phyloP scores from a whole-genome alignment of 2,113 vertebrate species.

The Pantherophis guttatus region DNA sequence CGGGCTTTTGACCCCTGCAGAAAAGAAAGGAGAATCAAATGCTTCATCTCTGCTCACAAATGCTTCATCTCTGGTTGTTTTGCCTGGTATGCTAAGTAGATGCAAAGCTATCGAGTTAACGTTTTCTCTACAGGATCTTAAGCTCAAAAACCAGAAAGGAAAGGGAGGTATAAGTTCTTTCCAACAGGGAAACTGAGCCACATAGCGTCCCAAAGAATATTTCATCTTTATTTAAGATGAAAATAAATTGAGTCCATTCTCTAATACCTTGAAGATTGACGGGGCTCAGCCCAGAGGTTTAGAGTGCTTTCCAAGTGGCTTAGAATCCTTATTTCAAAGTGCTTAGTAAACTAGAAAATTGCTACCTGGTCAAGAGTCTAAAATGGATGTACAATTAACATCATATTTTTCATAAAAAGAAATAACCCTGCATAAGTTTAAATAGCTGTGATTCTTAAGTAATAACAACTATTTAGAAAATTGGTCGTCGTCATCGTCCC shows the following conservation, averaged over 20 bases:
- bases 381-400: background rate
- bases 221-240: background rate
- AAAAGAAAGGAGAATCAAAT: background rate
- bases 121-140: background rate
- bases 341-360: background rate
- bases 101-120: background rate
- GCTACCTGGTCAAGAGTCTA: background rate
- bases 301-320: background rate
- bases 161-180: background rate
- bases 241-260: background rate
- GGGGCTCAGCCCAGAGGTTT: background rate
- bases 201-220: background rate
- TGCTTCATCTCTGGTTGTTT: background rate
- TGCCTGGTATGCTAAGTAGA: background rate
- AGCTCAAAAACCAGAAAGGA: background rate
- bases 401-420: conserved; percentile 17
- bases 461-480: background rate
- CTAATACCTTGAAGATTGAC: background rate
- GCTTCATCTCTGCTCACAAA: background rate
- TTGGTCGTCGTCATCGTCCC: no score
- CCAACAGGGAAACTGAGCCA: background rate
- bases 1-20: background rate
- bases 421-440: accelerated
- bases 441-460: background rate
- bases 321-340: background rate